Evolutionary conservation across 1,140 invertebrate species (phyloP).

Genomic region (Scaptomyza montana): DNA sequence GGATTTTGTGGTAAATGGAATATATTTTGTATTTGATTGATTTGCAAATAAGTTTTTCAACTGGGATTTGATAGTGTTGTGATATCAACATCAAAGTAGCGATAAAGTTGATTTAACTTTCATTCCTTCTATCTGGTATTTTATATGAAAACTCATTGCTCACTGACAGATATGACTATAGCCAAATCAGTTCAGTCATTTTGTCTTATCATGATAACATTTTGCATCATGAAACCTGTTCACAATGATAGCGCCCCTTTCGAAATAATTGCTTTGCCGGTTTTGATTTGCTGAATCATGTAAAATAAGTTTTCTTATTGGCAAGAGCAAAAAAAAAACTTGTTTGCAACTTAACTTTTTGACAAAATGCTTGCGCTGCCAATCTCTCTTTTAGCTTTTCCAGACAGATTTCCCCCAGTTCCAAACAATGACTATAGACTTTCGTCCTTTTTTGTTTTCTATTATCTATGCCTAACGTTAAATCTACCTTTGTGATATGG

Average conservation of each 20-base stretch:
- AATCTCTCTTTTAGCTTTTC: slow-evolving; percentile 8
- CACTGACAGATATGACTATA: slow-evolving; percentile 12
- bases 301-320: slow-evolving; percentile 50
- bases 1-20: slow-evolving; percentile 28
- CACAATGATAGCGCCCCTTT: slow-evolving; percentile 43
- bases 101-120: background rate
- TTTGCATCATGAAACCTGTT: background rate
- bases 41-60: slow-evolving; percentile 12
- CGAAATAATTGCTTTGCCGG: slow-evolving; percentile 45
- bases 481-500: slow-evolving; percentile 28
- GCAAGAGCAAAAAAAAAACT: slow-evolving; percentile 8
- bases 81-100: no score
- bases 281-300: slow-evolving; percentile 52
- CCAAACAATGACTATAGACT: slow-evolving; percentile 26
- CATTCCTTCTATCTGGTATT: background rate
- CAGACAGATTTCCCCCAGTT: slow-evolving; percentile 14
- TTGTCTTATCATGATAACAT: slow-evolving; percentile 28
- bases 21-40: slow-evolving; percentile 42
- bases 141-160: slow-evolving; percentile 17
- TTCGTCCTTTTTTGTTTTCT: slow-evolving; percentile 6
- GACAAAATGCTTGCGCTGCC: slow-evolving; percentile 36
- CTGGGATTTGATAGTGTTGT: slow-evolving; percentile 1
- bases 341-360: slow-evolving; percentile 30
- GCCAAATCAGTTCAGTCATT: slow-evolving; percentile 12
- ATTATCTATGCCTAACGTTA: slow-evolving; percentile 33